Base-by-base conservation (phyloP, 2,113 vertebrate genomes). In the Paramormyrops kingsleyae region DNA sequence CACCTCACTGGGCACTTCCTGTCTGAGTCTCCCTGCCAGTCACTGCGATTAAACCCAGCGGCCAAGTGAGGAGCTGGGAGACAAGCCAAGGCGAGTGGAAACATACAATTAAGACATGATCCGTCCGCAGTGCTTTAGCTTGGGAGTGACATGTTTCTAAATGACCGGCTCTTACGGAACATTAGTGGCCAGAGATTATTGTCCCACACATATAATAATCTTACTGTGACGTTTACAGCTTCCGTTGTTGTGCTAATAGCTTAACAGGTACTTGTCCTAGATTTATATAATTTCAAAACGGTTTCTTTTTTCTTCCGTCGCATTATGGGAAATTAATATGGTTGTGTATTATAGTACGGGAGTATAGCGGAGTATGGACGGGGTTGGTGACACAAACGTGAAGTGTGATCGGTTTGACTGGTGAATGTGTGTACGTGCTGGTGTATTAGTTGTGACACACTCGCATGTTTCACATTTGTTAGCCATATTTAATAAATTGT, bases 1-100 rank as follows among this genome's bases (percentile, higher is more conserved):
- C 94, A 94, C 94, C 94, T 95, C 94, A 88, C 90, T 83, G 94
- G 92, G 91, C 94, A 92, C 53, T 89, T 92, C 94, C 94, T 91
- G 53, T 92, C 88, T 90, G 86, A 90, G 93, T 93, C 92, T 94
- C 92, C 92, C 94, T 95, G 94, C 94, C 94, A 95, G 92, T 92
- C 92, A 93, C 89, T 86, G 21, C 94, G 94, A 95, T 96, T 94
- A 95, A 94, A 94, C 90, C 93, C 91, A 93, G 93, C 92, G 93
- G 92, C 90, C 92, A 89, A 86, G 90, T 90, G 62, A 93, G 92
- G 89, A 89, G 92, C 91, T 86, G 31, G 89, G 10, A 83, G 89
- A 88, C 56, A 88, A 93, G 90, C 91, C 59, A 13, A 91, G 91
- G 91, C 83, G 92, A 93, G 42, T 86, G 84, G 90, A 89, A 89